These are phyloP conservation scores for Pipa parva DNA, from an alignment of 2,113 vertebrate genomes.

Conservation along the genomic window DNA sequence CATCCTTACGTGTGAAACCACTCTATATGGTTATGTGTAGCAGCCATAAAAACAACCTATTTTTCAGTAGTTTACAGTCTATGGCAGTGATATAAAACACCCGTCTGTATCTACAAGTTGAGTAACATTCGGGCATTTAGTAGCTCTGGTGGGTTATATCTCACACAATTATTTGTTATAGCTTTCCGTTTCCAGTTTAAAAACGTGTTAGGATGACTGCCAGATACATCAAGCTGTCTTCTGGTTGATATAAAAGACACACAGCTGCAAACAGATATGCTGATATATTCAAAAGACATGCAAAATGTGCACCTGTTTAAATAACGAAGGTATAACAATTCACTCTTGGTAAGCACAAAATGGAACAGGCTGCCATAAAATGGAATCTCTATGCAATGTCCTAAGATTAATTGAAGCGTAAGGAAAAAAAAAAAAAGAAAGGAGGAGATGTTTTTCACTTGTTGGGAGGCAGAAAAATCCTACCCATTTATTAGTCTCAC, in stretches of 20 bases:
- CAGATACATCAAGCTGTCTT: constrained; percentile 28
- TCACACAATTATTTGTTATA: constrained; percentile 1
- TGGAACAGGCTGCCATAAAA: background rate
- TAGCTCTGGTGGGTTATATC: background rate
- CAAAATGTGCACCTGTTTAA: constrained; percentile 19
- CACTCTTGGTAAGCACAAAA: background rate
- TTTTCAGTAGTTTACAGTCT: too few species aligned
- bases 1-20: too few species aligned
- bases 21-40: too few species aligned
- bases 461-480: too few species aligned
- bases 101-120: background rate
- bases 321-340: background rate
- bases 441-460: too few species aligned
- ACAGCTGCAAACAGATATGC: constrained; percentile 29
- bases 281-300: constrained; percentile 25
- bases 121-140: background rate
- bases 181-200: constrained; percentile 21
- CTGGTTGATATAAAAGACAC: constrained; percentile 17
- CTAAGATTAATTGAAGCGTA: too few species aligned
- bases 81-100: background rate
- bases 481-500: too few species aligned
- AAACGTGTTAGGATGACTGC: constrained; percentile 29
- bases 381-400: background rate
- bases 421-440: too few species aligned
- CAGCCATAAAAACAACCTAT: background rate